Evolutionary conservation across 2,888 invertebrate species (phyloP).

Genomic region (Bombylius discolor): DNA sequence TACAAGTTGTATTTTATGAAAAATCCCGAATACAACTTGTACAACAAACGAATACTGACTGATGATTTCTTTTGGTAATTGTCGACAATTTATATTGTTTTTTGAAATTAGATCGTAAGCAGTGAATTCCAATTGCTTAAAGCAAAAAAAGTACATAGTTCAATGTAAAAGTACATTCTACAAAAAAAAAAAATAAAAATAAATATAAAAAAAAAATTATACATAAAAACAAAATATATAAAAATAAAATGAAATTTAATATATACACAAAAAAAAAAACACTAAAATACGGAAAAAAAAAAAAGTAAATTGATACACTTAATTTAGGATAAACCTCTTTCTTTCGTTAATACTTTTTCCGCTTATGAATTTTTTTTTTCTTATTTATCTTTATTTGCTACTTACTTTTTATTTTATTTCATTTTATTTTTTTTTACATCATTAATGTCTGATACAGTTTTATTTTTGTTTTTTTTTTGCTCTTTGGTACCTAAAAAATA

Average conservation of each 20-base stretch:
- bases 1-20: background rate
- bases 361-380: background rate
- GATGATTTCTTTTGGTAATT: background rate
- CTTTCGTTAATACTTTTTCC: background rate
- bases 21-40: background rate
- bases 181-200: background rate
- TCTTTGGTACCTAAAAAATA: no score
- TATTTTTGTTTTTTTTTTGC: no score
- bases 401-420: no score
- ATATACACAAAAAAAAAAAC: background rate
- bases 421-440: no score
- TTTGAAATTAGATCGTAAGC: constrained; percentile 7
- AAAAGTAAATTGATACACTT: constrained; percentile 1
- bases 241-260: background rate
- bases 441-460: no score
- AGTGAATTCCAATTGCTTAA: background rate
- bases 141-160: background rate
- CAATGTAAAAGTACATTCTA: background rate
- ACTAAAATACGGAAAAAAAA: background rate
- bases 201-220: background rate
- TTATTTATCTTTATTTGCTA: no score
- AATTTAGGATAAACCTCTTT: constrained; percentile 8
- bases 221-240: background rate
- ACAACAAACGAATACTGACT: constrained; percentile 6
- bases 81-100: constrained; percentile 9